Evolutionary conservation across 2,113 vertebrate species (phyloP).

Genomic region (Phaethon lepturus): DNA sequence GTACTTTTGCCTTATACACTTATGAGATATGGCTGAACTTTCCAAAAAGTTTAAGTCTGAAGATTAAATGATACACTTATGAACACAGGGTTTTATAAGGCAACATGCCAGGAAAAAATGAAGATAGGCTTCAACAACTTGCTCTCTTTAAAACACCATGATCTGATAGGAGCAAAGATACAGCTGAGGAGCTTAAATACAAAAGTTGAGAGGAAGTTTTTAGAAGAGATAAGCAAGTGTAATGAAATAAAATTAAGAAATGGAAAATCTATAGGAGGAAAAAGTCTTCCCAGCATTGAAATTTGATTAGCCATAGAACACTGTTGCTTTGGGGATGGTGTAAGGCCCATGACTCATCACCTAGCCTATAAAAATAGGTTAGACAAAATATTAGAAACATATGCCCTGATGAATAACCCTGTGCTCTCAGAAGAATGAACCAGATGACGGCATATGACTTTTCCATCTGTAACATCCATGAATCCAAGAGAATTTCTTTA

Average conservation of each 20-base stretch:
- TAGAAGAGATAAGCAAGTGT: not conserved
- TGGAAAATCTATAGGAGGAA: not conserved
- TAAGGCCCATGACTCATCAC: not conserved
- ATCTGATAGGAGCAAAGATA: not conserved
- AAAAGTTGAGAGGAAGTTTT: not conserved
- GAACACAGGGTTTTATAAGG: not conserved
- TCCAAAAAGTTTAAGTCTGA: not conserved
- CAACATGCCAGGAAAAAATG: not conserved
- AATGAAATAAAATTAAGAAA: not conserved
- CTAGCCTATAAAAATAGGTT: not conserved
- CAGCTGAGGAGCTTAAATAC: not conserved
- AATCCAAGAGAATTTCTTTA: not conserved
- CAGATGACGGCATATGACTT: not conserved
- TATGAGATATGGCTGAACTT: not conserved
- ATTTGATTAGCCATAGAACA: not conserved
- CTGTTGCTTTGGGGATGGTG: not conserved
- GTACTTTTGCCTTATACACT: not conserved
- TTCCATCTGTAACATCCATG: not conserved
- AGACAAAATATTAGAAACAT: slow-evolving; percentile 29
- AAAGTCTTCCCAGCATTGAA: not conserved
- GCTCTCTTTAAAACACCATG: not conserved
- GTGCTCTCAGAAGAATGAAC: not conserved
- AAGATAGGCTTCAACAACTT: not conserved
- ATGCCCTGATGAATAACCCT: not conserved
- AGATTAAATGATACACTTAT: not conserved